Percentiles rank a stretch among this genome's conserved stretches.
phyloP scores from a whole-genome alignment of 2,797 vertebrate species.

The Manis pentadactyla region DNA sequence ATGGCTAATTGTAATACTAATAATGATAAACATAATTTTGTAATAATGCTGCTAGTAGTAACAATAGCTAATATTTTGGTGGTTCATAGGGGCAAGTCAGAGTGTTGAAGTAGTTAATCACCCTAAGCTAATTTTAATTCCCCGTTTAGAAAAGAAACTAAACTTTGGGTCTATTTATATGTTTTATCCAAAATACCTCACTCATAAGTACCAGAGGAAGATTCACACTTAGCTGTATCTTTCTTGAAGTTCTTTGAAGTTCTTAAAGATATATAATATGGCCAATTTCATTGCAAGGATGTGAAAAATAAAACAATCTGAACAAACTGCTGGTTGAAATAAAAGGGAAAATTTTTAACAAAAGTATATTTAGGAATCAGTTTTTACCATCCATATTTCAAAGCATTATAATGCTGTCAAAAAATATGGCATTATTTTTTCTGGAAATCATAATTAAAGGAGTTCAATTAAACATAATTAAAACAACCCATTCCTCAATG shows the following conservation, averaged over 20 bases:
- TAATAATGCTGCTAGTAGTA: neutral
- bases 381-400: neutral
- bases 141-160: conserved; percentile 29
- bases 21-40: neutral
- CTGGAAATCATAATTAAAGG: neutral
- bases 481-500: neutral
- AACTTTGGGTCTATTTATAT: neutral
- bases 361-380: neutral
- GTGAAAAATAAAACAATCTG: neutral
- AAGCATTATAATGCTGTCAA: neutral
- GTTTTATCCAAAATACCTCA: neutral
- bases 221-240: neutral
- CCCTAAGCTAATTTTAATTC: neutral
- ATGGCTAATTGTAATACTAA: neutral
- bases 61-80: neutral
- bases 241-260: neutral
- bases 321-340: neutral
- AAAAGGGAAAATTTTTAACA: neutral
- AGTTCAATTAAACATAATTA: neutral
- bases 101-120: neutral
- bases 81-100: neutral
- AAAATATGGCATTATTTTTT: neutral
- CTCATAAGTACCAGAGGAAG: neutral
- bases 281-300: conserved; percentile 2
- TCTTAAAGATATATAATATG: neutral